Evolutionary conservation across 2,113 vertebrate genomes (phyloP).

Genomic region (Phylloscopus trochilus): DNA sequence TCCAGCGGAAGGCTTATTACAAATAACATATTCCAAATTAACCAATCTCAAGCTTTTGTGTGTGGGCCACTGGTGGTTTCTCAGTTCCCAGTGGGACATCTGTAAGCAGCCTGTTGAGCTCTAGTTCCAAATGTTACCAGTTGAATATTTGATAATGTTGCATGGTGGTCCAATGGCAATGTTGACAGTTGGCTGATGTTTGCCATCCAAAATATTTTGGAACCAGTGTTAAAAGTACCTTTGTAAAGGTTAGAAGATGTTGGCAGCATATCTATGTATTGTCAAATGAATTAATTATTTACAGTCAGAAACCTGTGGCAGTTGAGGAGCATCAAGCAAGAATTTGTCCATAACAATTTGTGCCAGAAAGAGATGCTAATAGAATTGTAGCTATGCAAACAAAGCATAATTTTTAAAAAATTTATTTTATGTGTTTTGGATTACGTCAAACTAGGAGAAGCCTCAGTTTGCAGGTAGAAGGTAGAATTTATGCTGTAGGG

Average conservation of each 20-base stretch:
- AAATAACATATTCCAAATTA: not conserved
- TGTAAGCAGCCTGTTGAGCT: not conserved
- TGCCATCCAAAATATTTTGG: not conserved
- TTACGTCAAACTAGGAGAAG: not conserved
- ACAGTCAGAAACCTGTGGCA: not conserved
- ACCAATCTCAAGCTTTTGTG: not conserved
- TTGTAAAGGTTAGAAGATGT: not conserved
- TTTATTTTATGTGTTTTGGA: not conserved
- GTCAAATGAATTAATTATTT: not conserved
- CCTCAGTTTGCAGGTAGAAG: not conserved
- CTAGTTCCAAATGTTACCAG: not conserved
- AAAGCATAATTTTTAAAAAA: not conserved
- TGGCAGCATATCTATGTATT: not conserved
- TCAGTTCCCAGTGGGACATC: not conserved
- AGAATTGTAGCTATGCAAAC: not conserved
- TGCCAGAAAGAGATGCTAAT: not conserved
- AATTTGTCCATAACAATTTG: not conserved
- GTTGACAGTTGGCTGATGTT: not conserved
- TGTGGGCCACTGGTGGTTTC: not conserved
- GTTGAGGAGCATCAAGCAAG: not conserved
- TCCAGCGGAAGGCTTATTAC: not conserved
- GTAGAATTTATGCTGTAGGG: not conserved
- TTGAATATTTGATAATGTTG: not conserved
- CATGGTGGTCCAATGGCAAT: not conserved
- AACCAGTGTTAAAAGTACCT: not conserved